Evolutionary conservation across 2,888 invertebrate genomes (phyloP), one percentile per base, ranked within the genome.

Genomic region (Spodoptera littoralis): DNA sequence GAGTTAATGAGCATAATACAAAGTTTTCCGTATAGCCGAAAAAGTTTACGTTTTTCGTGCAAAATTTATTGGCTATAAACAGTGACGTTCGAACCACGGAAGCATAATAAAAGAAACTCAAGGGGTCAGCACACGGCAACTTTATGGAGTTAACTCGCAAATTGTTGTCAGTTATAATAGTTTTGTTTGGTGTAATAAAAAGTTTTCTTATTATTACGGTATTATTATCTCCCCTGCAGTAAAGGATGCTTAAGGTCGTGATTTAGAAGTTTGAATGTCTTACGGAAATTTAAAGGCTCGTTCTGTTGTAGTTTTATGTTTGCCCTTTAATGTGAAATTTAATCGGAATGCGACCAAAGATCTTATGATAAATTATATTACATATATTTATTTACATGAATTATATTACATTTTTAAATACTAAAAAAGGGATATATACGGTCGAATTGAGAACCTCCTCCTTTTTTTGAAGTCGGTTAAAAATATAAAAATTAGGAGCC

Each of bases 31-130:
- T 73, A 80, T 71, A 81, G 79, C 76, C 78, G 76, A 87, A 88
- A 88, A 88, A 89, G 79, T 85, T 88, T 82, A 73, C 80, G 81
- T 83, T 83, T 84, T 86, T 80, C 82, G 81, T 82, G 77, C 81
- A 84, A 84, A 87, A 90, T 89, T 90, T 89, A 90, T 89, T 79
- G 87, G 76, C 85, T 77, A 89, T 91, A 90, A 91, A 90, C 82
- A 85, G 82, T 84, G 83, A 85, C 78, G 84, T 84, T 84, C 76
- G 81, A 81, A 81, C 85, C 85, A 87, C 85, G 78, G 77, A 80
- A 82, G 80, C 73, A 82, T 86, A 87, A 88, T 88, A 90, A 90
- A 87, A 86, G 82, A 83, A 81, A 79, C 81, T 83, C 78, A 77
- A 80, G 85, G 86, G 86, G 88, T 87, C 86, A 85, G 80, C 72